Conservation (phyloP, 2,113 vertebrate species). For the Herpetotheres cachinnans region DNA sequence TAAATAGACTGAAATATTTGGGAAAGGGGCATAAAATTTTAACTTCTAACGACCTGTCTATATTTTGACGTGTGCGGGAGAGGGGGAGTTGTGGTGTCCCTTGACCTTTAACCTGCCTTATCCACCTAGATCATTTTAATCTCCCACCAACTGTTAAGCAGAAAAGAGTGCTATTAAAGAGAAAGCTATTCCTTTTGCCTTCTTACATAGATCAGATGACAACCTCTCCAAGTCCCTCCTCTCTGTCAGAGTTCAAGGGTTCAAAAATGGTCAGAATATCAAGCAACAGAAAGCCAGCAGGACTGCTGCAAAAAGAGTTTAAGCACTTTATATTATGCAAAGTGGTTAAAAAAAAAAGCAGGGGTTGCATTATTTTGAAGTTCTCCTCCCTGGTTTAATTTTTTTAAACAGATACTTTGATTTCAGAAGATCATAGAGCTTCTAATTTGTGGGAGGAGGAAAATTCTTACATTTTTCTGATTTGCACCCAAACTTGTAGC, state of each 20-base stretch:
- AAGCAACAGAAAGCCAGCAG: slow-evolving; percentile 67
- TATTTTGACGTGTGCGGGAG: slow-evolving; percentile 69
- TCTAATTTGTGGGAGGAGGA: neutral
- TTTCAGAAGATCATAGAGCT: neutral
- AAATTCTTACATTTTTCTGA: neutral
- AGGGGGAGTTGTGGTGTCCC: slow-evolving; percentile 78
- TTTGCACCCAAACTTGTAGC: neutral
- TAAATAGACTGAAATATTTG: slow-evolving; percentile 57
- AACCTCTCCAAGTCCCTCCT: slow-evolving; percentile 75
- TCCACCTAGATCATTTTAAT: slow-evolving; percentile 86
- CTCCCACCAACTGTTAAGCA: slow-evolving; percentile 89
- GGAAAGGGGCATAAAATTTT: slow-evolving; percentile 40
- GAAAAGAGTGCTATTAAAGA: slow-evolving; percentile 81
- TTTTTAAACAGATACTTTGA: neutral
- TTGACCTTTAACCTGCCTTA: slow-evolving; percentile 79
- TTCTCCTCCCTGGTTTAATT: neutral
- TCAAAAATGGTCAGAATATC: slow-evolving; percentile 78
- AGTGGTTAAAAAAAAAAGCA: neutral
- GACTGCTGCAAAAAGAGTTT: slow-evolving; percentile 60
- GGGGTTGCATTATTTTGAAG: neutral
- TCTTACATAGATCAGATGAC: slow-evolving; percentile 76
- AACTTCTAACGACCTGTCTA: slow-evolving; percentile 56
- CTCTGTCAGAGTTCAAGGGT: slow-evolving; percentile 77
- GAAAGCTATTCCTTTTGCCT: slow-evolving; percentile 75
- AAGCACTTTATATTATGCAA: slow-evolving; percentile 62